Base-by-base conservation (phyloP, 1,140 invertebrate species). In the Patella vulgata region DNA sequence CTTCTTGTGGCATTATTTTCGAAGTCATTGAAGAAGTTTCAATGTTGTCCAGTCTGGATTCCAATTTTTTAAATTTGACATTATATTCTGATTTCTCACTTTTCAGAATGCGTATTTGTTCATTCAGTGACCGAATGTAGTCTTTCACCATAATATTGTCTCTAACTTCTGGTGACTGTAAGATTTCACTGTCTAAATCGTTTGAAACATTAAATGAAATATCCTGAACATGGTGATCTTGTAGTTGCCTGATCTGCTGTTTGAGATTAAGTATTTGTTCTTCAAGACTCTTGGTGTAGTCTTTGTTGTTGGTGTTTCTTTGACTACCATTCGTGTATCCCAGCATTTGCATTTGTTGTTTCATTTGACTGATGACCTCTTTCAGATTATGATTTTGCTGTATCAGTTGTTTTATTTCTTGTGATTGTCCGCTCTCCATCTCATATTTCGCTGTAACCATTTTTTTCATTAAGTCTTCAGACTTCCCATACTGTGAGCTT, bases 291-390 rank as follows among this genome's bases (percentile, higher is more conserved):
- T 63, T 48, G n/a, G 73, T 59, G 66, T 79, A 76, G 44, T 79
- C 77, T 80, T n/a, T n/a, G n/a, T n/a, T n/a, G n/a, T n/a, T n/a
- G n/a, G n/a, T n/a, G n/a, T n/a, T n/a, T n/a, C n/a, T n/a, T n/a
- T n/a, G n/a, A n/a, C n/a, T n/a, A n/a, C n/a, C n/a, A n/a, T n/a
- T n/a, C n/a, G n/a, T n/a, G n/a, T n/a, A n/a, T n/a, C n/a, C n/a
- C n/a, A n/a, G n/a, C n/a, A 68, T 50, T 63, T 84, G 81, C 79
- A 84, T 84, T 59, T 82, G 74, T 28, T 57, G 59, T 44, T 79
- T 72, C 82, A 84, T 84, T 56, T 82, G 74, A 33, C 59, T 46
- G 30, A 84, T 77, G 9, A 82, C 76, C 14, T 62, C 44, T 40
- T 70, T 69, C 9, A 84, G 59, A 46, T 64, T 77, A 27, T 76